A percentile compares a stretch with the other conserved stretches of the same genome.
Conservation (phyloP, 2,888 invertebrate genomes). For the Sinohyriopsis cumingii region DNA sequence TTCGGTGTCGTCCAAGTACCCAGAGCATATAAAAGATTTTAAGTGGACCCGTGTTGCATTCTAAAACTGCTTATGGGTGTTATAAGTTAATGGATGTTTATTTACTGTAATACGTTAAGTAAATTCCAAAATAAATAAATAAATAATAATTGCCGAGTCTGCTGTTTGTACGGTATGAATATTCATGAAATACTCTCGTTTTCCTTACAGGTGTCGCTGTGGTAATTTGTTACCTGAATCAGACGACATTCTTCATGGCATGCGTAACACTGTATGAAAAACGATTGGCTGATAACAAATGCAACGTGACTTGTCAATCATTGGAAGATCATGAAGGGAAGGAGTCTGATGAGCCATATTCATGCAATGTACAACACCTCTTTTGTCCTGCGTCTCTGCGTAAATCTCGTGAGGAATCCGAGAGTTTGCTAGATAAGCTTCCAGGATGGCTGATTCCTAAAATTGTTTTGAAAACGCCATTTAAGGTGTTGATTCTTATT, state of each 20-base stretch:
- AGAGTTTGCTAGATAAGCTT: constrained; percentile 42
- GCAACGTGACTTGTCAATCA: constrained; percentile 15
- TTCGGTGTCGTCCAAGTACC: no score
- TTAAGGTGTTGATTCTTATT: constrained; percentile 34
- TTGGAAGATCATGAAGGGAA: constrained; percentile 8
- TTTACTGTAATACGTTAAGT: no score
- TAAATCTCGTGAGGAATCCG: constrained; percentile 25
- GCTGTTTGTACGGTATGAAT: no score
- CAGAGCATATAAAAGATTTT: no score
- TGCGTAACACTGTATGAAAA: constrained; percentile 34
- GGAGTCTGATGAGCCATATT: constrained; percentile 7
- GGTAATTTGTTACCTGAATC: constrained; percentile 42
- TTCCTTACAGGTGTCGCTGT: constrained; percentile 31
- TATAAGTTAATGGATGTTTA: no score
- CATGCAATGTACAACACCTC: neutral
- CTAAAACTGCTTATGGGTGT: no score
- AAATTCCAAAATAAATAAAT: no score
- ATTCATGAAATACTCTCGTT: neutral
- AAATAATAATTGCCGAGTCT: no score
- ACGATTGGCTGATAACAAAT: constrained; percentile 72
- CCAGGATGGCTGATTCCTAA: constrained; percentile 42
- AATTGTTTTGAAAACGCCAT: constrained; percentile 29
- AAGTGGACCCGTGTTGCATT: no score
- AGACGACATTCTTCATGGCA: constrained; percentile 39
- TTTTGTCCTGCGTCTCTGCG: constrained; percentile 14